Evolutionary conservation across 2,888 invertebrate species (phyloP).

Genomic region (Candidula unifasciata): DNA sequence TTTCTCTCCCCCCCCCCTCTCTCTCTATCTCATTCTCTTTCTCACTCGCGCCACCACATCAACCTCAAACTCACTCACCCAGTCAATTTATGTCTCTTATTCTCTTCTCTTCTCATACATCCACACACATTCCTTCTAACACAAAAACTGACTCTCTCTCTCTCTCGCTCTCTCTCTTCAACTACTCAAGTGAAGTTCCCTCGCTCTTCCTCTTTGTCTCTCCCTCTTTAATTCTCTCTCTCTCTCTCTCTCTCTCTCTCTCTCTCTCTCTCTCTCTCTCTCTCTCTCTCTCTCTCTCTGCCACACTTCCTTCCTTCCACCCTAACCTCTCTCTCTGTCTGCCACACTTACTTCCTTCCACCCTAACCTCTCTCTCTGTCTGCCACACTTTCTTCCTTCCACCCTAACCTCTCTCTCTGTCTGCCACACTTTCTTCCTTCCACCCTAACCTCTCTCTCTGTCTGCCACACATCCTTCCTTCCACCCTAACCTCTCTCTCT

Average conservation of each 20-base stretch:
- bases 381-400: background rate
- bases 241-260: slow-evolving; percentile 11
- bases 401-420: background rate
- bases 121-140: too few relatives aligned
- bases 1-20: too few relatives aligned
- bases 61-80: background rate
- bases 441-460: too few relatives aligned
- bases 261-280: slow-evolving; percentile 25
- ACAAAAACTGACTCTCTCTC: slow-evolving; percentile 25
- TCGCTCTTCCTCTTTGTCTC: slow-evolving; percentile 39
- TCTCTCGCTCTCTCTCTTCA: slow-evolving; percentile 34
- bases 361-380: background rate
- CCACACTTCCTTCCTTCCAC: background rate
- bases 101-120: background rate
- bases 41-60: too few relatives aligned
- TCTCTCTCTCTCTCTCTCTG: slow-evolving; percentile 9
- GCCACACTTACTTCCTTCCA: background rate
- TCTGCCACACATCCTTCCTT: too few relatives aligned
- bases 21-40: too few relatives aligned
- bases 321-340: background rate
- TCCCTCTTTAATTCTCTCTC: slow-evolving; percentile 23
- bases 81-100: background rate
- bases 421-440: too few relatives aligned
- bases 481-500: too few relatives aligned
- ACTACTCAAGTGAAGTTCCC: background rate